A percentile compares a stretch with the other conserved stretches of the same genome.
Conservation (phyloP, 2,797 vertebrate species). For the Neostethus bicornis region DNA sequence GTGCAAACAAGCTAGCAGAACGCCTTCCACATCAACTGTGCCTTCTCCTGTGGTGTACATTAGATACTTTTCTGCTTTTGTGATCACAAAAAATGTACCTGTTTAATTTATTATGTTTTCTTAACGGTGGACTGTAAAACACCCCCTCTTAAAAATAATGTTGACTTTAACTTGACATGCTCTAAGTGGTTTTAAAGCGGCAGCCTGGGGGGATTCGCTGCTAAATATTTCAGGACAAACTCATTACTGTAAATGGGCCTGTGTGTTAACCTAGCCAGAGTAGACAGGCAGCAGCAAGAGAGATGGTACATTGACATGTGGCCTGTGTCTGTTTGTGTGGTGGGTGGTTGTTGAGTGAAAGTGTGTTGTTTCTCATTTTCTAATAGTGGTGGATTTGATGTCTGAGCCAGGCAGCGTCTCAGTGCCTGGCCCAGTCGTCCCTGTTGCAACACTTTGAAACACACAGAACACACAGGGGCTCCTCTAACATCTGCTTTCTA, state of each 20-base stretch:
- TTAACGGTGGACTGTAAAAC: slow-evolving; percentile 63
- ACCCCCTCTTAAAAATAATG: slow-evolving; percentile 69
- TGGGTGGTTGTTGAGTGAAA: background rate
- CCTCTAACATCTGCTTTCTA: slow-evolving; percentile 81
- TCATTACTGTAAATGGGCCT: slow-evolving; percentile 77
- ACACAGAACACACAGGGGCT: slow-evolving; percentile 75
- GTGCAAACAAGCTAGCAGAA: slow-evolving; percentile 3
- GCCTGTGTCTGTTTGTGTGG: slow-evolving; percentile 17
- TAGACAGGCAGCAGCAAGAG: slow-evolving; percentile 66
- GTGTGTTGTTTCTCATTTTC: slow-evolving; percentile 23
- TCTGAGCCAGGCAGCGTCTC: slow-evolving; percentile 56
- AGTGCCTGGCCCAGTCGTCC: slow-evolving; percentile 62
- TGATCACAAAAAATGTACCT: slow-evolving; percentile 61
- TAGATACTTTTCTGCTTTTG: slow-evolving; percentile 45
- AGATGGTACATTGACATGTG: slow-evolving; percentile 56
- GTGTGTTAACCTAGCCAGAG: slow-evolving; percentile 65
- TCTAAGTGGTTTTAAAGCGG: slow-evolving; percentile 78
- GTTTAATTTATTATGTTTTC: slow-evolving; percentile 74
- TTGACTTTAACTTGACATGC: slow-evolving; percentile 78
- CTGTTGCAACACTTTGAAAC: slow-evolving; percentile 74
- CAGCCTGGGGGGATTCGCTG: slow-evolving; percentile 70
- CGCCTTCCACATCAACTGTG: slow-evolving; percentile 19
- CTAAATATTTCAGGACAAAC: slow-evolving; percentile 83
- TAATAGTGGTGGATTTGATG: slow-evolving; percentile 57
- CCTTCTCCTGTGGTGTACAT: slow-evolving; percentile 40